Evolutionary conservation across 2,797 vertebrate species (phyloP), one percentile per base, ranked within the genome.

Genomic region (Rhinella marina): DNA sequence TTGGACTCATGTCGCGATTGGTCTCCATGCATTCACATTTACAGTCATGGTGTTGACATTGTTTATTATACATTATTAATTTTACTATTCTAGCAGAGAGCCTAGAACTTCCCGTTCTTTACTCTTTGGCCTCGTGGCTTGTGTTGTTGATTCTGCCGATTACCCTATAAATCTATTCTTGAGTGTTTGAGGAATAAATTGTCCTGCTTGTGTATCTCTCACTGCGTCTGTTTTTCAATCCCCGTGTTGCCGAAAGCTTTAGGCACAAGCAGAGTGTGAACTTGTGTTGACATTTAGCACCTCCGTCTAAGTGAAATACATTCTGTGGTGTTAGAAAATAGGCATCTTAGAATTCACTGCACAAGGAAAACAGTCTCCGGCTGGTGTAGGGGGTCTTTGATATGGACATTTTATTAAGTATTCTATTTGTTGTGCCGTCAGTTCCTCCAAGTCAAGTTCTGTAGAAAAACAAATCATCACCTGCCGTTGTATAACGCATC

Each of bases 281-380:
- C 70, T 82, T 75, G 25, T 82, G 70, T 76, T 76, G 78, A 75
- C 68, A 64, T 87, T 87, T 87, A 82, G 81, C 80, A 76, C 70
- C 57, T 54, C 70, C 76, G 72, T 75, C 57, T 11, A 70, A 76
- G 80, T 54, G 80, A 87, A 82, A 87, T 21, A 32, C 23, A 50
- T 25, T 85, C 70, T 62, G 13, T 48, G 17, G 82, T n/a, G 70
- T 16, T 73, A 27, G n/a, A 61, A 85, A 76, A 85, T 77, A 64
- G 16, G 14, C 14, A 21, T 16, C 32, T 85, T 85, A 77, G 83
- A 27, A 85, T 76, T 85, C 70, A 54, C 25, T 48, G 72, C 56
- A 76, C 68, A 73, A 57, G 1, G 68, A n/a, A 29, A 66, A 29
- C 19, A 25, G 56, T 75, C 29, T 59, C 17, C 23, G 12, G 54